phyloP scores from a whole-genome alignment of 1,140 invertebrate species.

The Cecropterus lyciades region DNA sequence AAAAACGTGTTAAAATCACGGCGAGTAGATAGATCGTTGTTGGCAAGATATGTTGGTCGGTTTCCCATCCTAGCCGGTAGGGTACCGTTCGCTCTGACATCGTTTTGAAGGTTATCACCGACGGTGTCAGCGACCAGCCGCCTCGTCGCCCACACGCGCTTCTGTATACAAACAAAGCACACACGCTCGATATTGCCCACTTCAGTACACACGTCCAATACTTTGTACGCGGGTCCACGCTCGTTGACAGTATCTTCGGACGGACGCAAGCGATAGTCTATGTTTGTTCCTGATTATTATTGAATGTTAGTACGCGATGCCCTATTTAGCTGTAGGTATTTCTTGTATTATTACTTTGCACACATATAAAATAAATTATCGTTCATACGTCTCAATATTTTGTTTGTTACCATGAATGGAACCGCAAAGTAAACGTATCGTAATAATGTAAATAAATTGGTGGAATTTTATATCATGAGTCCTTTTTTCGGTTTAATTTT shows the following conservation, averaged over 20 bases:
- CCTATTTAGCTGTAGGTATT: background rate
- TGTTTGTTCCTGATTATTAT: constrained; percentile 31
- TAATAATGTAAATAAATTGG: no score
- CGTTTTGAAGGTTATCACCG: constrained; percentile 77
- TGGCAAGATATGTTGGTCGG: constrained; percentile 11
- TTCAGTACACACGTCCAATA: constrained; percentile 8
- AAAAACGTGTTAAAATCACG: background rate
- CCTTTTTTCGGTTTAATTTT: no score
- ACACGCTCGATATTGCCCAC: constrained; percentile 45
- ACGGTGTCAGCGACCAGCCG: constrained; percentile 77
- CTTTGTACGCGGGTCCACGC: constrained; percentile 37
- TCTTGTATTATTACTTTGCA: background rate
- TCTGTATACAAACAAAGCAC: constrained; percentile 76
- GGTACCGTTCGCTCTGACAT: constrained; percentile 73
- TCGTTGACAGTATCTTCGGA: constrained; percentile 43
- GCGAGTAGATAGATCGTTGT: constrained; percentile 3
- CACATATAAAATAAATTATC: background rate
- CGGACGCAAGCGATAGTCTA: constrained; percentile 31
- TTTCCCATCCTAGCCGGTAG: constrained; percentile 35
- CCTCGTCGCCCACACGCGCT: constrained; percentile 71
- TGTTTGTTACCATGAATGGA: no score
- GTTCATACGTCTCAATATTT: no score
- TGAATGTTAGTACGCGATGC: constrained; percentile 8
- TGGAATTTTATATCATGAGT: no score
- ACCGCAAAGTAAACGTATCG: no score